A percentile compares a stretch with the other conserved stretches of the same genome.
phyloP scores from a whole-genome alignment of 2,888 invertebrate species.

The Drepanosiphum platanoidis region DNA sequence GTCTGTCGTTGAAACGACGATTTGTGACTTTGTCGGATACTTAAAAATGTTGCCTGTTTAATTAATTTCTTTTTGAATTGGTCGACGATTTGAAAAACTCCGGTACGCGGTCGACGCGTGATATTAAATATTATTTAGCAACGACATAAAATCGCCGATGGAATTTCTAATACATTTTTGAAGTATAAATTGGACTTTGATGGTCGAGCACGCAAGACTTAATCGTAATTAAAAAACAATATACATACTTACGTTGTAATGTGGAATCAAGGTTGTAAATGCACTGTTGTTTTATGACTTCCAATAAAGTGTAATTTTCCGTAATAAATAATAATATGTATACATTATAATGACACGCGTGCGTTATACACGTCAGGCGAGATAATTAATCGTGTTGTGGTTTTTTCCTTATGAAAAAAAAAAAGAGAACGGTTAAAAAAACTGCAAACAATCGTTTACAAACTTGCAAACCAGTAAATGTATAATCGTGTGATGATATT shows the following conservation, averaged over 20 bases:
- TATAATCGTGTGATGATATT: too few relatives aligned
- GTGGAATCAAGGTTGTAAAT: background rate
- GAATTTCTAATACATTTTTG: too few relatives aligned
- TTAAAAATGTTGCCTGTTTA: too few relatives aligned
- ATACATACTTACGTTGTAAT: background rate
- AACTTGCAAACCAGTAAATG: too few relatives aligned
- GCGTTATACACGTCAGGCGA: background rate
- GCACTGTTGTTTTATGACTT: background rate
- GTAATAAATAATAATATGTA: background rate
- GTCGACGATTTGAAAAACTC: too few relatives aligned
- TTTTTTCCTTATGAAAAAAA: background rate
- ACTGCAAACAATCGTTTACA: background rate
- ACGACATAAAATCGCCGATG: too few relatives aligned
- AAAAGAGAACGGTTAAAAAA: too few relatives aligned
- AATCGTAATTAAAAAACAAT: background rate
- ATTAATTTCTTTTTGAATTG: background rate
- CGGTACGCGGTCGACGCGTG: too few relatives aligned
- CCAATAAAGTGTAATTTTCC: background rate
- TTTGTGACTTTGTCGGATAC: too few relatives aligned
- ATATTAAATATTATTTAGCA: too few relatives aligned
- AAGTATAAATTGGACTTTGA: background rate
- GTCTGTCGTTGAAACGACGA: too few relatives aligned
- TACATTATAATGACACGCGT: too few relatives aligned
- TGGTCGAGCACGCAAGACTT: background rate
- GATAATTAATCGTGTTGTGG: background rate